Conservation (phyloP, 2,113 vertebrate genomes). For the Rhadina sibilatrix region DNA sequence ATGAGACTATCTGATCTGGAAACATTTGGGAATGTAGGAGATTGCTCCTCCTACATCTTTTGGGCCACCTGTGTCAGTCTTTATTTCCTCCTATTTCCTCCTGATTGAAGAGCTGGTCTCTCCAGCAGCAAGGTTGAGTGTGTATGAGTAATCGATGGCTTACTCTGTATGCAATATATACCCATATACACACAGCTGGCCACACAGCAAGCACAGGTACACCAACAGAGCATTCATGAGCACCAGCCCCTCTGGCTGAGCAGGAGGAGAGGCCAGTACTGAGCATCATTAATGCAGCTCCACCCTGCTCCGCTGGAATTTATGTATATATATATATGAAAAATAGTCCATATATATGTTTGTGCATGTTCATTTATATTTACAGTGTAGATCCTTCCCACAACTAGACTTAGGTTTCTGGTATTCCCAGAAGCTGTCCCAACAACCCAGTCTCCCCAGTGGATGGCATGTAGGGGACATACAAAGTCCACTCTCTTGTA, state of each 20-base stretch:
- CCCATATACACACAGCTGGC: neutral
- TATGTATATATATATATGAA: neutral
- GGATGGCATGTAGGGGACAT: neutral
- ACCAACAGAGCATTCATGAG: neutral
- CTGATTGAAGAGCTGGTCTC: neutral
- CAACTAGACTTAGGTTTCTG: neutral
- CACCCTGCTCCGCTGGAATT: neutral
- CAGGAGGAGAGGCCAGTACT: neutral
- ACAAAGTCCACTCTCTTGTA: neutral
- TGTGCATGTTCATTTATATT: neutral
- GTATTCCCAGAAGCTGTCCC: neutral
- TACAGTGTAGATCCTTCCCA: neutral
- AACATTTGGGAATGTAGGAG: neutral
- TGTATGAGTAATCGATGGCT: neutral
- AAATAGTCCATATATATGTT: neutral
- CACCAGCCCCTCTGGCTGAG: neutral
- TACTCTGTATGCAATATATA: neutral
- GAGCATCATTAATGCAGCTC: neutral
- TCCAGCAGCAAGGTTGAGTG: accelerated
- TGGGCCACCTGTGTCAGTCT: neutral
- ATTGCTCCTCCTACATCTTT: neutral
- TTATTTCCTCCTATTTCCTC: neutral
- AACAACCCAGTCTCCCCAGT: neutral
- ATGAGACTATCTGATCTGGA: neutral
- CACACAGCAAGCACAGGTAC: neutral